These are phyloP conservation scores for Propithecus deckenii DNA, from an alignment of 2,797 vertebrate genomes.

Conservation along the genomic window DNA sequence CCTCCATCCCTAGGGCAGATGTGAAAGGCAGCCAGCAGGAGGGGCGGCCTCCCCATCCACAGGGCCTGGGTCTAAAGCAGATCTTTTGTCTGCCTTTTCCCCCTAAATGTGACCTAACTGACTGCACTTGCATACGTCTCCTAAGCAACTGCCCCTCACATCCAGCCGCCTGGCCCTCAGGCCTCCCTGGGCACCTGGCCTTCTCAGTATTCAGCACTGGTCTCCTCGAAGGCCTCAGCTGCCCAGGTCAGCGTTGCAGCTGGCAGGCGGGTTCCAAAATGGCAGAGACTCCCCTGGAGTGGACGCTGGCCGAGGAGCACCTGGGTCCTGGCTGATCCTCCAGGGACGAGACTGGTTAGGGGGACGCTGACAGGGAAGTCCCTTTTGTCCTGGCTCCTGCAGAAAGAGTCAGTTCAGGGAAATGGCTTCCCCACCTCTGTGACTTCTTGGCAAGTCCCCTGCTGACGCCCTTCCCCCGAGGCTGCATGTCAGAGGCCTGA, in stretches of 20 bases:
- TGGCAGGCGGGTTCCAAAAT: rapidly evolving
- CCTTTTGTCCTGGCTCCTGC: background rate
- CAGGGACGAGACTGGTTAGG: background rate
- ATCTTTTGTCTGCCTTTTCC: background rate
- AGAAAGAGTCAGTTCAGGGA: background rate
- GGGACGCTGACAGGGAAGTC: background rate
- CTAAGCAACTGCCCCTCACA: rapidly evolving
- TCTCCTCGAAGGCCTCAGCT: background rate
- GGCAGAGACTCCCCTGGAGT: background rate
- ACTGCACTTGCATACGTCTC: rapidly evolving
- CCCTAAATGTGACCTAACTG: rapidly evolving
- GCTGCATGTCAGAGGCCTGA: background rate
- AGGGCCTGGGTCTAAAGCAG: background rate
- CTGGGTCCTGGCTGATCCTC: background rate
- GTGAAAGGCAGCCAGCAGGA: rapidly evolving
- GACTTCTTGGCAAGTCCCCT: background rate
- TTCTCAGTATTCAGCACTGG: rapidly evolving
- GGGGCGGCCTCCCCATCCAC: rapidly evolving
- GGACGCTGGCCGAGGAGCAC: rapidly evolving
- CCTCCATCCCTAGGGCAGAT: background rate
- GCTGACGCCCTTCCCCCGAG: rapidly evolving
- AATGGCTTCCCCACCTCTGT: rapidly evolving
- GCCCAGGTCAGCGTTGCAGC: rapidly evolving
- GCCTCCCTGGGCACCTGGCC: rapidly evolving
- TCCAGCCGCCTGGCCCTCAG: background rate